Conservation (phyloP, 2,888 invertebrate genomes). For the Balanococcus diminutus region DNA sequence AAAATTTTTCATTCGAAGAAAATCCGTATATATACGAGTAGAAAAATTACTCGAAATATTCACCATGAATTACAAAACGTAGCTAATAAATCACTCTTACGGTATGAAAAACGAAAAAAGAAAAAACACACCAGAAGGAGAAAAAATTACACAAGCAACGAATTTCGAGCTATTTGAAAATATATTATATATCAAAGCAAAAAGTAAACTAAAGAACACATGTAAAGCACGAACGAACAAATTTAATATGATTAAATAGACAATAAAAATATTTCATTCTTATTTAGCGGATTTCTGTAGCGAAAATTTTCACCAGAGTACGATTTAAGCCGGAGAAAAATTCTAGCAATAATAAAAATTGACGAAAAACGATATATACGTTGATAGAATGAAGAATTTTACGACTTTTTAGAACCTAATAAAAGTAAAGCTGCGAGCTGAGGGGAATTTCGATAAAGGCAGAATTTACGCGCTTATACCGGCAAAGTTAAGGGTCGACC, state of each 20-base stretch:
- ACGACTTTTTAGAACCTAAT: slow-evolving; percentile 53
- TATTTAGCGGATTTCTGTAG: slow-evolving; percentile 16
- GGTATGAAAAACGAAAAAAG: not conserved
- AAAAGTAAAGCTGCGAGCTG: slow-evolving; percentile 49
- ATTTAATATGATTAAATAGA: slow-evolving; percentile 43
- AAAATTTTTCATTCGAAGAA: slow-evolving; percentile 19
- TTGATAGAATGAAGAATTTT: slow-evolving; percentile 52
- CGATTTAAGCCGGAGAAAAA: slow-evolving; percentile 21
- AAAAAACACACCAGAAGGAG: not conserved
- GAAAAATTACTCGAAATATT: slow-evolving; percentile 23
- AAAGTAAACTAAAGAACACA: slow-evolving; percentile 1
- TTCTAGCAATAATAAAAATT: slow-evolving; percentile 46
- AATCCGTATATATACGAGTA: not conserved
- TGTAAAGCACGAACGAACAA: slow-evolving; percentile 34
- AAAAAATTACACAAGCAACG: not conserved
- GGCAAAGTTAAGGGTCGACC: slow-evolving; percentile 18
- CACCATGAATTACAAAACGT: not conserved
- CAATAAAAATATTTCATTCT: slow-evolving; percentile 36
- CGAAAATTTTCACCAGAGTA: not conserved
- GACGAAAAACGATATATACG: slow-evolving; percentile 50
- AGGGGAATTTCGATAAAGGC: slow-evolving; percentile 52
- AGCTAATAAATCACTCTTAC: slow-evolving; percentile 3
- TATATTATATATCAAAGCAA: slow-evolving; percentile 11
- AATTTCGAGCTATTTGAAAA: slow-evolving; percentile 7
- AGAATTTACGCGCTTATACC: slow-evolving; percentile 44